Percentiles rank a stretch among this genome's conserved stretches.
Conservation (phyloP, 2,113 vertebrate species). For the Microcebus tavaratra region DNA sequence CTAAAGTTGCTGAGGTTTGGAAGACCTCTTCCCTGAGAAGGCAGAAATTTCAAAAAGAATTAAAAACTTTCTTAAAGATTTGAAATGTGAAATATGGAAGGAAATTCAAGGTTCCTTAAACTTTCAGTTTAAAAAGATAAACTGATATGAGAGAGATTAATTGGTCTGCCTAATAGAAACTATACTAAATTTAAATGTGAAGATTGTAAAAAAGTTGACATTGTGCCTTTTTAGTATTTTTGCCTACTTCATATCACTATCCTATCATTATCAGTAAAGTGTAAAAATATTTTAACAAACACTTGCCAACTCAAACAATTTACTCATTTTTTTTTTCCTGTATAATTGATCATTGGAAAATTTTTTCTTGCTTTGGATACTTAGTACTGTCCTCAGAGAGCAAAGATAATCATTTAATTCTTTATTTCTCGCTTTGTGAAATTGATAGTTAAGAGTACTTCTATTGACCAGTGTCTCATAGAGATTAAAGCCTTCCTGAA, state of each 20-base stretch:
- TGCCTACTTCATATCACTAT: neutral
- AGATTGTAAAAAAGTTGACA: neutral
- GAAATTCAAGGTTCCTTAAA: neutral
- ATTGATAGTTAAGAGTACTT: neutral
- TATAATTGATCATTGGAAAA: neutral
- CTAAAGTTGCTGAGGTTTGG: constrained; percentile 18
- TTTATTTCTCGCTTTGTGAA: neutral
- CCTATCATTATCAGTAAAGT: neutral
- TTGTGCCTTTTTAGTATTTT: neutral
- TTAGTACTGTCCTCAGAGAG: neutral
- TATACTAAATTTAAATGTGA: neutral
- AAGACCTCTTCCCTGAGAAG: constrained; percentile 18
- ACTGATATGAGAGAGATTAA: neutral
- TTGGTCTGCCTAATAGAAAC: neutral
- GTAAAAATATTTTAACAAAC: neutral
- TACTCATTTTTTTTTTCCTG: neutral
- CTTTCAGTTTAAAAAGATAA: constrained; percentile 1
- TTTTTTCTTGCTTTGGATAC: neutral
- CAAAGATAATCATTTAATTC: neutral
- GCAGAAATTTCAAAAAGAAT: constrained; percentile 13
- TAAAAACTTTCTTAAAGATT: neutral
- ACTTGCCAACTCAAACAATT: neutral
- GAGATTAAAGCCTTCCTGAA: neutral
- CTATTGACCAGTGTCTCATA: neutral
- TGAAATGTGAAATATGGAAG: constrained; percentile 6